Evolutionary conservation across 2,113 vertebrate species (phyloP).

Genomic region (Leptobrachium ailaonicum): DNA sequence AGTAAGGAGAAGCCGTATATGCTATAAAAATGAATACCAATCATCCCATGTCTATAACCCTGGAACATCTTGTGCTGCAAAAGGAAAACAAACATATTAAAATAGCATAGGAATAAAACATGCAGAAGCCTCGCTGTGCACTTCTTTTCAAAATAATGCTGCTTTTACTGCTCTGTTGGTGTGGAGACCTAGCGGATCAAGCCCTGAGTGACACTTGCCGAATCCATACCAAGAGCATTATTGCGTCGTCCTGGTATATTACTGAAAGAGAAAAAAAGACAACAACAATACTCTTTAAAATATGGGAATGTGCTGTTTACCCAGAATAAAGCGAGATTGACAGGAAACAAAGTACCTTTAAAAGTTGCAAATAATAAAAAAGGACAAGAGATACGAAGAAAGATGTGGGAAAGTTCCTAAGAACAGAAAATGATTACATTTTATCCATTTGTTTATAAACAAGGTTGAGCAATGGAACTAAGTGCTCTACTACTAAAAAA

Average conservation of each 20-base stretch:
- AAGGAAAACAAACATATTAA: constrained; percentile 47
- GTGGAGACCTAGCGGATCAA: constrained; percentile 37
- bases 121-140: constrained; percentile 10
- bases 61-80: constrained; percentile 44
- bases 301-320: no score
- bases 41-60: constrained; percentile 39
- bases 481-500: no score
- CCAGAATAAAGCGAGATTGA: no score
- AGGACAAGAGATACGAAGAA: no score
- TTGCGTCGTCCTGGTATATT: not conserved
- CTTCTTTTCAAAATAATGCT: constrained; percentile 6
- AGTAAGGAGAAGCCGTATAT: constrained; percentile 9
- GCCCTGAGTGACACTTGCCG: constrained; percentile 11
- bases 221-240: constrained; percentile 7
- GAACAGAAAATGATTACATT: no score
- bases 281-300: no score
- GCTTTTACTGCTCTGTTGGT: not conserved
- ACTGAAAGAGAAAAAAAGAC: no score
- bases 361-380: no score
- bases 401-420: no score
- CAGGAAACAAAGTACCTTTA: no score
- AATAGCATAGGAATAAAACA: constrained; percentile 39
- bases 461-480: no score
- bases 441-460: no score
- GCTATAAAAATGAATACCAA: constrained; percentile 40